Percentiles rank a stretch among this genome's conserved stretches.
These are phyloP conservation scores for Dendrocincla tyrannina DNA, from an alignment of 2,797 vertebrate species.

Conservation along the genomic window DNA sequence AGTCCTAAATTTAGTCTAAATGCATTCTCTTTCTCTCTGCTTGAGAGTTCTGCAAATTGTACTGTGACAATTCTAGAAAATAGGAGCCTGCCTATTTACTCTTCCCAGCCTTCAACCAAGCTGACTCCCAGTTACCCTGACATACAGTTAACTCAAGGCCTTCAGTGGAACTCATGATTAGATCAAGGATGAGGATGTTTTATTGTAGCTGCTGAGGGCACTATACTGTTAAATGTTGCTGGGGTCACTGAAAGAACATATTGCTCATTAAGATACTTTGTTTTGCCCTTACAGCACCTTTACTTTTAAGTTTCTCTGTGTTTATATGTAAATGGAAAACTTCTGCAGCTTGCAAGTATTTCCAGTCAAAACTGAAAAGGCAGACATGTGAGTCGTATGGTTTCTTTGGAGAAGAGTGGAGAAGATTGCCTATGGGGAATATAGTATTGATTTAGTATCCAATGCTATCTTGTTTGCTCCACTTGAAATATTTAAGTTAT, in stretches of 20 bases:
- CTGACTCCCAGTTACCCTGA: not conserved
- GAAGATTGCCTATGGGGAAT: not conserved
- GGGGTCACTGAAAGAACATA: not conserved
- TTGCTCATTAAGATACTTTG: not conserved
- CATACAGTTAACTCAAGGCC: not conserved
- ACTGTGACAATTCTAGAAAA: not conserved
- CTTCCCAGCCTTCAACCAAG: rapidly evolving
- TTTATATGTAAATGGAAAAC: not conserved
- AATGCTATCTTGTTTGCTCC: not conserved
- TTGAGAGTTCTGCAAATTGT: not conserved
- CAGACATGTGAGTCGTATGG: rapidly evolving
- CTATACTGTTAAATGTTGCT: not conserved
- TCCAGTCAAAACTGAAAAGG: not conserved
- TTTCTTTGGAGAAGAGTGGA: not conserved
- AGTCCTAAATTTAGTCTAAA: not conserved
- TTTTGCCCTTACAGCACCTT: not conserved
- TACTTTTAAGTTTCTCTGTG: not conserved
- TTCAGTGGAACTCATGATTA: not conserved
- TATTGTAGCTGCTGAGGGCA: not conserved
- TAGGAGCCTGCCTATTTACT: not conserved
- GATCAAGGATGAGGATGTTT: not conserved
- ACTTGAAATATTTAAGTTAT: not conserved
- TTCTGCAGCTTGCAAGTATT: not conserved
- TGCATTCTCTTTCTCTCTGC: not conserved
- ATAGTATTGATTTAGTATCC: not conserved